phyloP scores from a whole-genome alignment of 2,113 vertebrate species.

The Catagonus wagneri region DNA sequence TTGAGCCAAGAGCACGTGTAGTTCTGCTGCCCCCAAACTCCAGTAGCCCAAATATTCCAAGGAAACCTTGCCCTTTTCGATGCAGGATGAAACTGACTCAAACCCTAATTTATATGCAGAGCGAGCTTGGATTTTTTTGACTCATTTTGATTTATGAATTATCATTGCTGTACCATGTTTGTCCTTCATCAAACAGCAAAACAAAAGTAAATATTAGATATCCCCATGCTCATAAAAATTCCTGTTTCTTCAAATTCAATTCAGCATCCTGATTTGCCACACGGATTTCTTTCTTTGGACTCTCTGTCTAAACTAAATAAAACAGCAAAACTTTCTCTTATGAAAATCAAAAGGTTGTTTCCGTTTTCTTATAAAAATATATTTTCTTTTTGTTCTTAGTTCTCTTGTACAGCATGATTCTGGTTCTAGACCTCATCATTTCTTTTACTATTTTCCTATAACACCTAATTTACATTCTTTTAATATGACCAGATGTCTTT shows the following conservation, averaged over 20 bases:
- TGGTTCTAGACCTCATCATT: not conserved
- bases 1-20: not conserved
- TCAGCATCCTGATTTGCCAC: not conserved
- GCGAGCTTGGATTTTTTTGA: not conserved
- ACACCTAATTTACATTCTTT: not conserved
- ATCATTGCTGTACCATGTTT: not conserved
- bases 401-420: not conserved
- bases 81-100: not conserved
- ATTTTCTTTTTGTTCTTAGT: not conserved
- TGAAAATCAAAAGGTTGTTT: not conserved
- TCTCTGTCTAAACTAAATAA: not conserved
- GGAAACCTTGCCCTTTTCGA: not conserved
- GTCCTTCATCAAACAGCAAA: not conserved
- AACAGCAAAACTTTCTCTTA: not conserved
- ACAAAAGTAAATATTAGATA: not conserved
- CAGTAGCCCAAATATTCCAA: not conserved
- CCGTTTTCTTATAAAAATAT: not conserved
- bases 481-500: not conserved
- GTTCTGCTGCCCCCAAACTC: not conserved
- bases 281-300: not conserved
- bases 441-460: not conserved
- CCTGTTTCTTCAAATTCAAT: not conserved
- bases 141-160: not conserved
- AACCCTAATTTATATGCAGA: not conserved
- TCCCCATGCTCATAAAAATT: not conserved